Evolutionary conservation across 2,797 vertebrate species (phyloP), one percentile per base, ranked within the genome.

Genomic region (Girardinus metallicus): DNA sequence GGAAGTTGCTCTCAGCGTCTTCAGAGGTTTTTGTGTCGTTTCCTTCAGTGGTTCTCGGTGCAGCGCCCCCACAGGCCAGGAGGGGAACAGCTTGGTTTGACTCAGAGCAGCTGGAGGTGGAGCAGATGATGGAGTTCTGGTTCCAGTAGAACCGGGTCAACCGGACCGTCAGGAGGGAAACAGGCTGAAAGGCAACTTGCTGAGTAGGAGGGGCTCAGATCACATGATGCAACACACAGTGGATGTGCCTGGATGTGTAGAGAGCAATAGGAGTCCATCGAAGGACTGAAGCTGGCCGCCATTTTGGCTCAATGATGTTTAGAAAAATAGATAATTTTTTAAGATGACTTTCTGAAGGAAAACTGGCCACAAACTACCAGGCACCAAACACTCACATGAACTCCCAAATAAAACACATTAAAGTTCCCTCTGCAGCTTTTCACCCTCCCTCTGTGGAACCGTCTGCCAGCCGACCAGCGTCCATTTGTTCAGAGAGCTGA

Each of bases 381-480:
- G 1, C 12, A 29, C 55, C 26, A 57, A 57, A 13, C n/a, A 57
- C 11, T n/a, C 12, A n/a, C n/a, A 57, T 5, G 21, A 57, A 57
- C 9, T 29, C 3, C 55, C 55, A 4, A n/a, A 57, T 12, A 29
- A 13, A 57, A 29, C 77, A 36, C 11, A 46, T 62, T 85, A 82
- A 74, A 39, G 78, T 34, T 43, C 44, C 72, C 79, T 78, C 43
- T 77, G 34, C 53, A 29, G 21, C 68, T 39, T 34, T 64, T 6
- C 73, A 70, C 36, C 53, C 72, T 78, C 77, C 73, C 78, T 81
- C 81, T 86, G 84, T 90, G 92, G 86, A 92, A 86, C 87, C 89
- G 80, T 89, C 88, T 92, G 91, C 89, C 88, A 90, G 81, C 89
- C 85, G 86, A 84, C 80, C 87, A 86, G 86, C 81, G 89, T 92